phyloP scores from a whole-genome alignment of 2,888 invertebrate genomes.

The Isoperla grammatica region DNA sequence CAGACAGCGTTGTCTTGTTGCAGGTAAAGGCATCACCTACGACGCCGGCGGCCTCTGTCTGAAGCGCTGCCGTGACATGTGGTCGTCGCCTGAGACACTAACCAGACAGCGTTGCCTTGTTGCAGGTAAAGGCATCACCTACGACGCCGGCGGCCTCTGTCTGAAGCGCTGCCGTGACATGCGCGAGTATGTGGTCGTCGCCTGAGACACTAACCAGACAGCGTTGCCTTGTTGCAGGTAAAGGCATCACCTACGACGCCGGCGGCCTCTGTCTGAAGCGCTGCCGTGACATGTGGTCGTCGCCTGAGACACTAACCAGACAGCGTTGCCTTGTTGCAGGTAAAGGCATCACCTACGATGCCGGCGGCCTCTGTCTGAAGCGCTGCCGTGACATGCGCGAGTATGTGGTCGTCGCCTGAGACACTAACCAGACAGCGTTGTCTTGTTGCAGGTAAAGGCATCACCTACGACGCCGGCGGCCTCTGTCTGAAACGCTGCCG shows the following conservation, averaged over 20 bases:
- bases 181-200: no score
- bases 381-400: slow-evolving; percentile 54
- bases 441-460: slow-evolving; percentile 47
- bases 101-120: slow-evolving; percentile 45
- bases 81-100: no score
- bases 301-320: no score
- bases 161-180: slow-evolving; percentile 58
- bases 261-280: slow-evolving; percentile 61
- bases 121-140: slow-evolving; percentile 53
- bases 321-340: slow-evolving; percentile 42
- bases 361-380: slow-evolving; percentile 60
- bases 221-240: slow-evolving; percentile 43
- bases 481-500: slow-evolving; percentile 59
- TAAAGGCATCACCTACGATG: slow-evolving; percentile 58
- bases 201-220: no score
- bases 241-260: slow-evolving; percentile 57
- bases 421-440: slow-evolving; percentile 47
- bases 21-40: slow-evolving; percentile 55
- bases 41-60: slow-evolving; percentile 58
- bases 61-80: no score
- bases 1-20: slow-evolving; percentile 43
- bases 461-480: slow-evolving; percentile 55
- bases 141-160: slow-evolving; percentile 56
- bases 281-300: no score
- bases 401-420: no score